Percentiles rank a stretch among this genome's conserved stretches.
Evolutionary conservation across 1,140 invertebrate species (phyloP).

Genomic region (Sitodiplosis mosellana): DNA sequence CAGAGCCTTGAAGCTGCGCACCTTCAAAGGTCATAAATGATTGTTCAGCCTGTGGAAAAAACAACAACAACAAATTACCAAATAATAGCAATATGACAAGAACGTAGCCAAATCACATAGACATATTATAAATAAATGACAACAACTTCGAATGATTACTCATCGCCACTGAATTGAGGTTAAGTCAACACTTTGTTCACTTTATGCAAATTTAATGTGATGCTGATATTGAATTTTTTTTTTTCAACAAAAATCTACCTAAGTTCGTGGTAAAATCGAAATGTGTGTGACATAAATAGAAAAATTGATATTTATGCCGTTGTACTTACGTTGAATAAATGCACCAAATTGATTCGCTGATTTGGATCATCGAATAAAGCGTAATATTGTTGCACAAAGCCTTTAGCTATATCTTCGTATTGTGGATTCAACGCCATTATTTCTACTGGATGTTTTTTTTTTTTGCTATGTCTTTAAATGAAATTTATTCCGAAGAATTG

Average conservation of each 20-base stretch:
- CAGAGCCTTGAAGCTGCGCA: slow-evolving; percentile 70
- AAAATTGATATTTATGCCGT: background rate
- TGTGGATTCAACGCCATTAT: slow-evolving; percentile 69
- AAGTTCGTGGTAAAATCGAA: background rate
- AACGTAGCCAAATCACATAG: background rate
- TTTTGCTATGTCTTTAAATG: too few relatives aligned
- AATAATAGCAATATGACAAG: too few relatives aligned
- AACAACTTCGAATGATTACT: background rate
- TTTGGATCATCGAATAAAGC: slow-evolving; percentile 71
- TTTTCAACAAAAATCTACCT: too few relatives aligned
- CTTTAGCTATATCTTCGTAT: slow-evolving; percentile 80
- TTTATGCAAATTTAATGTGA: too few relatives aligned
- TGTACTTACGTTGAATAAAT: slow-evolving; percentile 80
- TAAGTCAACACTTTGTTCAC: background rate
- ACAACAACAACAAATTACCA: slow-evolving; percentile 5
- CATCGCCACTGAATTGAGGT: background rate
- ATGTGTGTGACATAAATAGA: background rate
- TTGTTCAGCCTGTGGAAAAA: slow-evolving; percentile 51
- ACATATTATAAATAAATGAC: background rate
- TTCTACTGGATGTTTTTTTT: too few relatives aligned
- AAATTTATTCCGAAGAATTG: too few relatives aligned
- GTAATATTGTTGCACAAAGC: slow-evolving; percentile 88
- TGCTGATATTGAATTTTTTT: too few relatives aligned
- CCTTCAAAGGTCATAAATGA: slow-evolving; percentile 95
- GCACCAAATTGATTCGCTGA: slow-evolving; percentile 59